Evolutionary conservation across 35 echinoderm and acorn worm species (phyloP), one percentile per base, ranked within the genome.

Genomic region (Lytechinus pictus): DNA sequence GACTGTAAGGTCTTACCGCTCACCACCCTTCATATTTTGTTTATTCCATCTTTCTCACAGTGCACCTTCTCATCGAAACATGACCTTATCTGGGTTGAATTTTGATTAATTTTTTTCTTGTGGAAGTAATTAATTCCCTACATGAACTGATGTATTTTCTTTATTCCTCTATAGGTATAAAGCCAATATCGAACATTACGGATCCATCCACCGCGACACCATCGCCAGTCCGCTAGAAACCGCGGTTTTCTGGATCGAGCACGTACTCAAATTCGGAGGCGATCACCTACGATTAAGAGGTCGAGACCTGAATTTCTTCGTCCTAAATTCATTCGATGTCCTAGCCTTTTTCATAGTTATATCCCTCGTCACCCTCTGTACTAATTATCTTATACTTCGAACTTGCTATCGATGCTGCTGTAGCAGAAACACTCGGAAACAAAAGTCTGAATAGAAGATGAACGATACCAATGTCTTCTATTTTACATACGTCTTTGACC

Each of bases 181-280:
- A 24, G 57, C 91, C 21, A 95, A 92, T 4, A 91, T 66, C 4
- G 28, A 93, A 52, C 94, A 95, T 56, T 57, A 92, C 1, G 94
- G 92, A 4, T 28, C 55, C 3, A 97, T 97, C 11, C 61, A 95
- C 61, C 94, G 89, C 52, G 94, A 97, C 28, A 28, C 54, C 19
- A 88, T 94, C 27, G 6, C 54, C 28, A 92, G 33, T 52, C 94
- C 96, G 27, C 58, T 66, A 51, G 96, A 97, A 9, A 95, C 79
- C 66, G 96, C 96, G 28, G 96, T 97, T 44, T 95, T 91, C 91
- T 97, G 96, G 96, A 97, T 95, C 11, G 96, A 97, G 95, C 96
- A 97, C 71, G 94, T 97, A 9, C 86, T 97, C 54, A 97, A 97
- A 29, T 95, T 93, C 57, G 96, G 96, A 4, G 94, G 96, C 24